Evolutionary conservation across 1,140 invertebrate species (phyloP), one percentile per base, ranked within the genome.

Genomic region (Bombus pyrosoma): DNA sequence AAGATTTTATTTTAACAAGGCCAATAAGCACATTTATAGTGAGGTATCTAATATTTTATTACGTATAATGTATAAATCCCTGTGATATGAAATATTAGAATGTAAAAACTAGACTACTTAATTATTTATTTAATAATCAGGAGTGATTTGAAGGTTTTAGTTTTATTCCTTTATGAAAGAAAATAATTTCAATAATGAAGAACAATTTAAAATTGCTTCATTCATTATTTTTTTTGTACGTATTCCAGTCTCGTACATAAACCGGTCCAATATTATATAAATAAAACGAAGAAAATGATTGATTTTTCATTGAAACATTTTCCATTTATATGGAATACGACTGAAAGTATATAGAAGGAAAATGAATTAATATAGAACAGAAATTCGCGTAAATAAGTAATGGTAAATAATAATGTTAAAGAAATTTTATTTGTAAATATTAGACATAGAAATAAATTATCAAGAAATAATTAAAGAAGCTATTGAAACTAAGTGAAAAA

Each of bases 371-470:
- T 66, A 32, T 34, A 66, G 15, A 66, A n/a, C 15, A 18, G n/a
- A 34, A 34, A 15, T 66, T 53, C 47, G 18, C 12, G n/a, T 34
- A 66, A 66, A 34, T 34, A 37, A 76, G 75, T 39, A 82, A 28
- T 13, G 3, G 28, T 64, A 41, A 68, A 64, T 12, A 68, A 47
- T 34, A 6, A 68, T 34, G n/a, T 79, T 62, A 80, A 74, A 64
- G 59, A n/a, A 77, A 41, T 68, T 79, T 79, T 79, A 79, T 79
- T 79, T n/a, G 32, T 47, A 43, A n/a, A 79, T 66, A 79, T 68
- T 79, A 66, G 37, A 79, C 18, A 53, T 80, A 5, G 15, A 80
- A 43, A 69, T 69, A 80, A 80, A 79, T 79, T 47, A 28, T 32
- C 12, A 53, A 62, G 59, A 62, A 62, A 62, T n/a, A n/a, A 62